Conservation (phyloP, 2,888 invertebrate genomes). For the Aproaerema taeniolella region DNA sequence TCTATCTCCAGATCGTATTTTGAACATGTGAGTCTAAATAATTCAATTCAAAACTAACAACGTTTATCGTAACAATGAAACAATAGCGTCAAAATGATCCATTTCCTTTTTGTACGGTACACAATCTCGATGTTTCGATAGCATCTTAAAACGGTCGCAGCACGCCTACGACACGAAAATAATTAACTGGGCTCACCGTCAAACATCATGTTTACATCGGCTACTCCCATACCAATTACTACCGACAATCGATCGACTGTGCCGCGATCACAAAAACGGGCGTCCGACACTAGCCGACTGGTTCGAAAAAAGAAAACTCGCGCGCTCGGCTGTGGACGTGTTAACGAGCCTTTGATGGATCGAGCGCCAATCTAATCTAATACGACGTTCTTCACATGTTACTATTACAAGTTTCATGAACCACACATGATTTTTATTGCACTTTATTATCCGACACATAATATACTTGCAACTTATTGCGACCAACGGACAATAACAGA, state of each 20-base stretch:
- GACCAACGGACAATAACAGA: slow-evolving; percentile 38
- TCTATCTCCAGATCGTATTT: not conserved
- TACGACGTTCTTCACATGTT: slow-evolving; percentile 35
- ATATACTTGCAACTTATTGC: slow-evolving; percentile 25
- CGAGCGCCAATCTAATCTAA: slow-evolving; percentile 55
- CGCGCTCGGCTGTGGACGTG: slow-evolving; percentile 42
- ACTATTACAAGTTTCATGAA: slow-evolving; percentile 43
- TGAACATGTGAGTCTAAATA: slow-evolving; percentile 6
- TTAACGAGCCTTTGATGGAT: slow-evolving; percentile 73
- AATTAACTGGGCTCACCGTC: slow-evolving; percentile 68
- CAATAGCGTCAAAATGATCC: slow-evolving; percentile 48
- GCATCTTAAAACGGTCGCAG: slow-evolving; percentile 45
- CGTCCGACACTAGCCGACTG: slow-evolving; percentile 55
- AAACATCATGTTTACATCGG: slow-evolving; percentile 71
- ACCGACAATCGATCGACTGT: slow-evolving; percentile 59
- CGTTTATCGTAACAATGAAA: slow-evolving; percentile 39
- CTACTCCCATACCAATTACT: slow-evolving; percentile 75
- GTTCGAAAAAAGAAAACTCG: slow-evolving; percentile 42
- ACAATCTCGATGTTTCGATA: slow-evolving; percentile 57
- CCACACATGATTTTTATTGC: slow-evolving; percentile 39
- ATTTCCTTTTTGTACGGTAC: slow-evolving; percentile 50
- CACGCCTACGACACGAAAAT: slow-evolving; percentile 72
- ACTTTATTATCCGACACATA: slow-evolving; percentile 36
- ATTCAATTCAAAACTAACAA: slow-evolving; percentile 34
- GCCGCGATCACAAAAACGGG: slow-evolving; percentile 48